Evolutionary conservation across 2,888 invertebrate species (phyloP), one percentile per base, ranked within the genome.

Genomic region (Aphodius sticticus): DNA sequence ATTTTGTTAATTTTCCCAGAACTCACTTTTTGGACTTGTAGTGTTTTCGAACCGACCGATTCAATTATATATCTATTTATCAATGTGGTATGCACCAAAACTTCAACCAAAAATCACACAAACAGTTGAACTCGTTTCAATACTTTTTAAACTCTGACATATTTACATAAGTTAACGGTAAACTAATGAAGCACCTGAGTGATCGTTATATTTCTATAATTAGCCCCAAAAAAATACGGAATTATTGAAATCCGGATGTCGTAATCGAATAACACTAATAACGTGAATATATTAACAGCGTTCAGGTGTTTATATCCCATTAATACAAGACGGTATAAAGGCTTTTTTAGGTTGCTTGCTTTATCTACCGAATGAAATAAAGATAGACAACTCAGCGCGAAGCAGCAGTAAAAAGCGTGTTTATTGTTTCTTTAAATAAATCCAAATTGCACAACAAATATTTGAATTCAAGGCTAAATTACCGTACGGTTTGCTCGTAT

Each of bases 381-480:
- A 53, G 53, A 53, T 53, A 53, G 53, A 53, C 2, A 26, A 26
- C 53, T 12, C 53, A 53, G 12, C 53, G 53, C 12, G 53, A 53
- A 53, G 53, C 53, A 5, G 53, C 12, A 53, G 53, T 53, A 53
- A 53, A 53, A 53, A 53, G 53, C 53, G 53, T 53, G 53, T 53
- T 53, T 53, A 53, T 53, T 53, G 53, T 53, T 53, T 53, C 53
- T 53, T 53, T 53, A 53, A 53, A 53, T 53, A 53, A 53, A 53
- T 53, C 53, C 53, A 53, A 53, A 53, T 53, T 53, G 53, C 53
- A 53, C 53, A 53, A 53, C 53, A 53, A 53, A 53, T 53, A 53
- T 53, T 53, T 53, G 53, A 53, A 53, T 53, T 53, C 53, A 53
- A 53, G 53, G 53, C 1, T 53, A 53, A 53, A 53, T 53, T 53